Evolutionary conservation across 2,113 vertebrate species (phyloP).

Genomic region (Sebastes schlegelii): DNA sequence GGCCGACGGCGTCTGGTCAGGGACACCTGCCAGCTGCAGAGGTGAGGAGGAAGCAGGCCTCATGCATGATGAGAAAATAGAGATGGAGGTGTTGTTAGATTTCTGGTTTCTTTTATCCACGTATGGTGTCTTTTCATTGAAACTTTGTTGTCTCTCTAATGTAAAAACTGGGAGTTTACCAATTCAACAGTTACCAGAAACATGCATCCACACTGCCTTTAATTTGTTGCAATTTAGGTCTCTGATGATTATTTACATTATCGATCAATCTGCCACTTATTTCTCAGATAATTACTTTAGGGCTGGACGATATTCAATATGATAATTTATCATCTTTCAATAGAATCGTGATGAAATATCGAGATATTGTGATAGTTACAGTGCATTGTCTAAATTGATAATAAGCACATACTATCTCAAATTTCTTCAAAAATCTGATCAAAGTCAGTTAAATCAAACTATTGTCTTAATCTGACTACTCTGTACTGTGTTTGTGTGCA

Average conservation of each 20-base stretch:
- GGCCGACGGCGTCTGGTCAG: slow-evolving; percentile 91
- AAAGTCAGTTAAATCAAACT: no score
- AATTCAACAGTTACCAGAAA: no score
- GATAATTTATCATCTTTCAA: no score
- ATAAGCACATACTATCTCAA: no score
- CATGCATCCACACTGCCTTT: not conserved
- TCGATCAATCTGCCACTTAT: not conserved
- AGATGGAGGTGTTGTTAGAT: not conserved
- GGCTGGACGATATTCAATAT: no score
- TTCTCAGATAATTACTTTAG: not conserved
- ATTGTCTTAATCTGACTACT: no score
- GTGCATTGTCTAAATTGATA: no score
- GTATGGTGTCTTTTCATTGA: not conserved
- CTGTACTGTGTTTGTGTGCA: no score
- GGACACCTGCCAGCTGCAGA: slow-evolving; percentile 88
- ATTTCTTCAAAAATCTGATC: no score
- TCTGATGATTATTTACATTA: not conserved
- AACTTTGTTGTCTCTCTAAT: not conserved
- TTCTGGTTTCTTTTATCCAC: no score
- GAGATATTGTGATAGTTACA: no score
- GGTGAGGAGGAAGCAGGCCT: slow-evolving; percentile 79
- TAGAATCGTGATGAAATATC: no score
- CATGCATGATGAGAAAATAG: not conserved
- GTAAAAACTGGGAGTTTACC: not conserved
- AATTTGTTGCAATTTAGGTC: not conserved